These are phyloP conservation scores for Lycodopsis pacificus DNA, from an alignment of 2,797 vertebrate genomes.

Conservation along the genomic window DNA sequence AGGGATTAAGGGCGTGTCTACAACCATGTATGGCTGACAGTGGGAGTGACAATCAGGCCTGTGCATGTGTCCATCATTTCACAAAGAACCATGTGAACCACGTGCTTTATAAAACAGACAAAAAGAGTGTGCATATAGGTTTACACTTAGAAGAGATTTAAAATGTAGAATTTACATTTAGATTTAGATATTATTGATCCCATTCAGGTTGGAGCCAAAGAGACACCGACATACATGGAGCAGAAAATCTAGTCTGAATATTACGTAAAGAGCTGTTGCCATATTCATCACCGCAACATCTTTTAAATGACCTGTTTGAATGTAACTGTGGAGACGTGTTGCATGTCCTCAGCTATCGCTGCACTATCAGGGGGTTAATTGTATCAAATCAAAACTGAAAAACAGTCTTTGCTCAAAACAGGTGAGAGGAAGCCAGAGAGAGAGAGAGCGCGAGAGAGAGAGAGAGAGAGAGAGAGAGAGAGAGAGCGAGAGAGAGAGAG, in stretches of 20 bases:
- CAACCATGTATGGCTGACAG: constrained; percentile 9
- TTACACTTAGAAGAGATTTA: background rate
- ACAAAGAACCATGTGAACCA: background rate
- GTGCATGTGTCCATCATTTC: background rate
- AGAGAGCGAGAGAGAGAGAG: constrained; percentile 28
- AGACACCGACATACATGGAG: background rate
- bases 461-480: constrained; percentile 22
- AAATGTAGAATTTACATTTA: background rate
- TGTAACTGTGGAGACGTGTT: background rate
- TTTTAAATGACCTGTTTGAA: background rate
- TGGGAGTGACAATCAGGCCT: constrained; percentile 24
- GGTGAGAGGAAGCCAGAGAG: background rate
- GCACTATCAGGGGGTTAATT: background rate
- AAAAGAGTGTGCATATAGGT: background rate
- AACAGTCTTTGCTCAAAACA: background rate
- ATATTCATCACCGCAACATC: no score
- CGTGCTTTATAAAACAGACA: background rate
- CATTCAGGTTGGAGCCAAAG: background rate
- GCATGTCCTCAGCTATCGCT: background rate
- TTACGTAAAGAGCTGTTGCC: no score
- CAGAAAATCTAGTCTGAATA: background rate
- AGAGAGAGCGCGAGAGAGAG: background rate
- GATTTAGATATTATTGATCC: background rate
- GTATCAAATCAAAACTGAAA: background rate
- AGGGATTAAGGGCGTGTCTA: constrained; percentile 50